A percentile compares a stretch with the other conserved stretches of the same genome.
phyloP scores from a whole-genome alignment of 2,888 invertebrate genomes.

The Machimus atricapillus region DNA sequence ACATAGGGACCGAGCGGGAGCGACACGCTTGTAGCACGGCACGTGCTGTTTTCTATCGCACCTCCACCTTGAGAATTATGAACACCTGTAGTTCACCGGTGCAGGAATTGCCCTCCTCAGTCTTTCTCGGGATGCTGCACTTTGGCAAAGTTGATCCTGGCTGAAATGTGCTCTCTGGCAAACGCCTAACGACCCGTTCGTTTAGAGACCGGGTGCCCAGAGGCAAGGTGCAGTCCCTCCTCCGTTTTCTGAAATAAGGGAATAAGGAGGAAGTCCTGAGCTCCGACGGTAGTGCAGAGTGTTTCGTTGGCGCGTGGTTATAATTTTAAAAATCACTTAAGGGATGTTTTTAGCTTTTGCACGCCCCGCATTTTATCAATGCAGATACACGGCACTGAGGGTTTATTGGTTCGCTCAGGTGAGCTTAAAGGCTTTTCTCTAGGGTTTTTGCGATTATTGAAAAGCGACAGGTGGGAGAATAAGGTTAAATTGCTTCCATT shows the following conservation, averaged over 20 bases:
- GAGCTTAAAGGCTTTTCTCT: not conserved
- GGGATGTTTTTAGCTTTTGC: not conserved
- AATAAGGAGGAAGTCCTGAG: not conserved
- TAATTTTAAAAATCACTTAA: slow-evolving; percentile 40
- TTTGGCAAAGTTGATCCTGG: slow-evolving; percentile 2
- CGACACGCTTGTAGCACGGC: not conserved
- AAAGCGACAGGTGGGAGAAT: not conserved
- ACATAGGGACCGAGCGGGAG: not conserved
- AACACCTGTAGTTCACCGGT: slow-evolving; percentile 1
- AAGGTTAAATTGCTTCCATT: not conserved
- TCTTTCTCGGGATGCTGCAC: not conserved
- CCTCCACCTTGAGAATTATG: slow-evolving; percentile 4
- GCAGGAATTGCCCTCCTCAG: not conserved
- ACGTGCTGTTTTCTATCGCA: not conserved
- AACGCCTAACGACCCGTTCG: not conserved
- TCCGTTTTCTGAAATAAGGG: not conserved
- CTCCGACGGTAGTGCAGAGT: not conserved
- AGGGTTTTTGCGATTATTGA: not conserved
- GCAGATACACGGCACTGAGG: not conserved
- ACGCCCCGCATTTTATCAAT: not conserved
- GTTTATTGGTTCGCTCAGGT: slow-evolving; percentile 7
- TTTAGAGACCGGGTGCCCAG: not conserved
- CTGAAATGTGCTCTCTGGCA: not conserved
- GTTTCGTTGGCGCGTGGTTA: not conserved
- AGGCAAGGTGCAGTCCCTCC: not conserved